phyloP scores from a whole-genome alignment of 2,113 vertebrate species.

The Thryonomys swinderianus region DNA sequence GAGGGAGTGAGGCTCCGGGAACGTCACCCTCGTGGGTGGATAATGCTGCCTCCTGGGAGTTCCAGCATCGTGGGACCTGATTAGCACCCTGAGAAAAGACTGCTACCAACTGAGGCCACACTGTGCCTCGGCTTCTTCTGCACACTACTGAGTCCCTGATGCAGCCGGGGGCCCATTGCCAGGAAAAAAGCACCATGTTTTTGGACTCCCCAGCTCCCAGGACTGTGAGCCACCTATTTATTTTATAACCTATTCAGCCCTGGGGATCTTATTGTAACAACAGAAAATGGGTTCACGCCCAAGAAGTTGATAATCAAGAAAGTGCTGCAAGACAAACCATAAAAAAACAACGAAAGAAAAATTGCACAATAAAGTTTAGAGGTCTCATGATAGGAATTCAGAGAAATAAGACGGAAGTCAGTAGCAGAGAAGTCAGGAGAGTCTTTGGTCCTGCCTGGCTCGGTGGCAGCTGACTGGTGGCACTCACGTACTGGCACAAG shows the following conservation, averaged over 20 bases:
- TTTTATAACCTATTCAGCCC: neutral
- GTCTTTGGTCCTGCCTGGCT: neutral
- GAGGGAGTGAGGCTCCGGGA: neutral
- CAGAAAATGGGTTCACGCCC: neutral
- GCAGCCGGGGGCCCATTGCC: neutral
- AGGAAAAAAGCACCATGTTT: neutral
- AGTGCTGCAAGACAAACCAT: neutral
- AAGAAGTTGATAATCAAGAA: neutral
- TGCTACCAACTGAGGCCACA: neutral
- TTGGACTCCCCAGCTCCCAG: neutral
- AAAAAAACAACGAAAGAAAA: neutral
- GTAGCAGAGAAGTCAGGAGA: neutral
- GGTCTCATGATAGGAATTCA: neutral
- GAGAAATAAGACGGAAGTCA: neutral
- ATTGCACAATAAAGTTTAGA: neutral
- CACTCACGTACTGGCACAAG: slow-evolving; percentile 72
- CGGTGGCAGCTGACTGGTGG: rapidly evolving
- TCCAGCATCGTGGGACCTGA: neutral
- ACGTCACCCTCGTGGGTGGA: too few species aligned
- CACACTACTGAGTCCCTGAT: neutral
- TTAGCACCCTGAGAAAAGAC: neutral
- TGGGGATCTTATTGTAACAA: neutral
- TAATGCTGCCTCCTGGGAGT: neutral
- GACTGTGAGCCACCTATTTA: neutral
- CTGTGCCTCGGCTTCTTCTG: too few species aligned